phyloP scores from a whole-genome alignment of 2,888 invertebrate species.

The Macroteleia sp. region DNA sequence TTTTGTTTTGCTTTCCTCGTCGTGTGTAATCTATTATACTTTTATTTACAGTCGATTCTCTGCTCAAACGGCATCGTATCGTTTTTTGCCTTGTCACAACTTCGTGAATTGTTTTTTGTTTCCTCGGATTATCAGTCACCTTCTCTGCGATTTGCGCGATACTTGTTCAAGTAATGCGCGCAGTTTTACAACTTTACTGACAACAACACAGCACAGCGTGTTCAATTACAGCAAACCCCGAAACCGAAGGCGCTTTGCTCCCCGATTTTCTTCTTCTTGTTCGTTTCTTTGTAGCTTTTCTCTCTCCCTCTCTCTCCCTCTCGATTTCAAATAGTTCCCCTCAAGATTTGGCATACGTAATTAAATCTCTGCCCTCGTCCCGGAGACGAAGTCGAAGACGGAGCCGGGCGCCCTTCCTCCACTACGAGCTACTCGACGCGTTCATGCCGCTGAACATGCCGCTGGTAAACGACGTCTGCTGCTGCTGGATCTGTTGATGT shows the following conservation, averaged over 20 bases:
- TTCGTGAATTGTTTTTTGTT: neutral
- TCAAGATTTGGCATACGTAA: constrained; percentile 82
- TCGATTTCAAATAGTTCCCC: too few relatives aligned
- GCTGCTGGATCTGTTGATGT: constrained; percentile 85
- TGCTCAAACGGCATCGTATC: constrained; percentile 72
- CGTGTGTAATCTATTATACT: constrained; percentile 39
- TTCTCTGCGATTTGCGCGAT: constrained; percentile 2
- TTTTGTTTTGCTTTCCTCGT: constrained; percentile 64
- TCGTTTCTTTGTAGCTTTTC: neutral
- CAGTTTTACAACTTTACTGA: too few relatives aligned
- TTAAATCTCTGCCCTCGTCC: constrained; percentile 75
- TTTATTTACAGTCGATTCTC: constrained; percentile 78
- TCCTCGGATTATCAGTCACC: constrained; percentile 15
- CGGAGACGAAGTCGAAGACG: constrained; percentile 59
- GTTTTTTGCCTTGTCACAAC: neutral
- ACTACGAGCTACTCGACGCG: constrained; percentile 89
- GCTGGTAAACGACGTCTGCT: constrained; percentile 84
- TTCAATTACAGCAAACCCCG: neutral
- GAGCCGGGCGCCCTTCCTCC: constrained; percentile 79
- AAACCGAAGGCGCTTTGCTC: neutral
- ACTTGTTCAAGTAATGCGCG: constrained; percentile 1
- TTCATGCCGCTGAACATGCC: constrained; percentile 89
- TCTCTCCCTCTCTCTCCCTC: too few relatives aligned
- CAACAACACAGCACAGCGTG: constrained; percentile 11
- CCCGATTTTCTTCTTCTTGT: neutral